A percentile compares a stretch with the other conserved stretches of the same genome.
Evolutionary conservation across 2,797 vertebrate species (phyloP).

Genomic region (Enteromius viviparus): DNA sequence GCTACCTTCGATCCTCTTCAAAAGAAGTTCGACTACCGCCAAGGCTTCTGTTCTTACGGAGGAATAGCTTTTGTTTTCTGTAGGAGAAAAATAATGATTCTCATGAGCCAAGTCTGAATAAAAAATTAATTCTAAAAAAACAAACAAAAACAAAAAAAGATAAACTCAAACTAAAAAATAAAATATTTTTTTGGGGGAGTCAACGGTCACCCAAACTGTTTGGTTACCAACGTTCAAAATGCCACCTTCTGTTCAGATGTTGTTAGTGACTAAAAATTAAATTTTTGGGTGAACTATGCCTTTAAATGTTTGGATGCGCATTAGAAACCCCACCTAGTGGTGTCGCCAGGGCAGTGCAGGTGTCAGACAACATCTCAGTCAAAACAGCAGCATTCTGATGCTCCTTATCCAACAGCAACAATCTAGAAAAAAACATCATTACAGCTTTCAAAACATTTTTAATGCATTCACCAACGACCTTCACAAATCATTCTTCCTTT

Average conservation of each 20-base stretch:
- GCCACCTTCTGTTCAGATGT: background rate
- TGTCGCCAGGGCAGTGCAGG: slow-evolving; percentile 87
- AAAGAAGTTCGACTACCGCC: slow-evolving; percentile 90
- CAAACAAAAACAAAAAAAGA: too few relatives aligned
- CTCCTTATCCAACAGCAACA: slow-evolving; percentile 88
- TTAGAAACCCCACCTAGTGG: slow-evolving; percentile 84
- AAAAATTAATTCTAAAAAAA: background rate
- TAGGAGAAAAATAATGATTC: slow-evolving; percentile 43
- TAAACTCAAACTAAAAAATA: background rate
- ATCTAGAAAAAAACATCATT: slow-evolving; percentile 68
- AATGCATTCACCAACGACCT: background rate
- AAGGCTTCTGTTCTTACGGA: slow-evolving; percentile 95
- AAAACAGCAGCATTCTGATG: slow-evolving; percentile 80
- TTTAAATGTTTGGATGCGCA: background rate
- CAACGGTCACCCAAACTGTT: background rate
- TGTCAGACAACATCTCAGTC: slow-evolving; percentile 88
- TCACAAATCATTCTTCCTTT: background rate
- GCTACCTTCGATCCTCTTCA: slow-evolving; percentile 89
- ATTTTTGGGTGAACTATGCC: background rate
- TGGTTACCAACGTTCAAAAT: background rate
- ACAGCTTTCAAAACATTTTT: background rate
- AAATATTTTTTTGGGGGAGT: background rate
- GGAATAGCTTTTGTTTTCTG: slow-evolving; percentile 98
- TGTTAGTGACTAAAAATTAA: background rate
- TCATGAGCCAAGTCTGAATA: background rate